phyloP scores from a whole-genome alignment of 2,888 invertebrate species.

The Chromoteleia sp. region DNA sequence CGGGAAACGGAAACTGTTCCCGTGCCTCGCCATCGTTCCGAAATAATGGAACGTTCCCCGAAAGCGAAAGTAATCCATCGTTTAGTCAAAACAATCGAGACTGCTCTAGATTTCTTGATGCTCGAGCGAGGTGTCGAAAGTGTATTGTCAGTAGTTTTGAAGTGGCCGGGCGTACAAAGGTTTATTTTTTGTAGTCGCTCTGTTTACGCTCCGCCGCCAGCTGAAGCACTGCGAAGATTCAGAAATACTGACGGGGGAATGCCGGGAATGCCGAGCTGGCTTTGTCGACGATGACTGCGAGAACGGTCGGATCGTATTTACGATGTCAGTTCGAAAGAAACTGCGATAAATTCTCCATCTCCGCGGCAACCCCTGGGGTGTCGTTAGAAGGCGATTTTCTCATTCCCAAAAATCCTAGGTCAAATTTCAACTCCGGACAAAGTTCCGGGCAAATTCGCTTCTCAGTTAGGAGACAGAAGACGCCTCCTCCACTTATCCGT shows the following conservation, averaged over 20 bases:
- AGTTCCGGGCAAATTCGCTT: background rate
- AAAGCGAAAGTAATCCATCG: constrained; percentile 15
- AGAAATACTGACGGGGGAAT: constrained; percentile 30
- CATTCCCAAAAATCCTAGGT: too few species aligned
- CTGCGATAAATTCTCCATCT: background rate
- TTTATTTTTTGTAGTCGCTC: constrained; percentile 54
- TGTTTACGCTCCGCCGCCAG: constrained; percentile 47
- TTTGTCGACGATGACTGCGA: background rate
- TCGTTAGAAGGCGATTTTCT: constrained; percentile 4
- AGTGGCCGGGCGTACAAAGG: constrained; percentile 23
- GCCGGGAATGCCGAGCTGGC: constrained; percentile 15
- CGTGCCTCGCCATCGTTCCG: background rate
- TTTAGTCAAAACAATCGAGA: constrained; percentile 24
- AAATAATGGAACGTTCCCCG: background rate
- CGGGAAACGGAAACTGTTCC: too few species aligned
- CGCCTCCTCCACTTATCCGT: too few species aligned
- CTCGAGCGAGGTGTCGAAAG: constrained; percentile 18
- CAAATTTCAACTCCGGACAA: background rate
- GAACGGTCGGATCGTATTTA: constrained; percentile 1
- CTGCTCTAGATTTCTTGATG: background rate
- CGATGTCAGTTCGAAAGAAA: constrained; percentile 7
- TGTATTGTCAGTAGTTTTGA: constrained; percentile 16
- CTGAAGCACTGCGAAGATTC: constrained; percentile 22
- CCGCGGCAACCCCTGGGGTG: background rate
- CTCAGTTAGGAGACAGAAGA: background rate